Percentiles rank a stretch among this genome's conserved stretches.
phyloP scores from a whole-genome alignment of 1,140 invertebrate genomes.

The Hestina assimilis region DNA sequence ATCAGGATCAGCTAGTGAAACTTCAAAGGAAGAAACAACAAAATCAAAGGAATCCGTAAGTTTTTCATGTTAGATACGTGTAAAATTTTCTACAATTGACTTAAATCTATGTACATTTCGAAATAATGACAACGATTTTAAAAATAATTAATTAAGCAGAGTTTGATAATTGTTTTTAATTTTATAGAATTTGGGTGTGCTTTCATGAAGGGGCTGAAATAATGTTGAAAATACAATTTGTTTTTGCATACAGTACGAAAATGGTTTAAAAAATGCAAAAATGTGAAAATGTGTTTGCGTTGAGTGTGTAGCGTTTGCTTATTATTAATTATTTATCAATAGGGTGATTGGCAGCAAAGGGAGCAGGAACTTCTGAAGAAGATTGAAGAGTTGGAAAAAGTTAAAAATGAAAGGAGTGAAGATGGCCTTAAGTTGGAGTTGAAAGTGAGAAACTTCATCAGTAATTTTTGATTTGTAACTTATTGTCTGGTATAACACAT shows the following conservation, averaged over 20 bases:
- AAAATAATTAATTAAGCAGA: too few relatives aligned
- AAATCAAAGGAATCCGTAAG: background rate
- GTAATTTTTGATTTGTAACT: too few relatives aligned
- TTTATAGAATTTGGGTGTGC: too few relatives aligned
- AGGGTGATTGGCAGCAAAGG: conserved; percentile 62
- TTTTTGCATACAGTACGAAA: too few relatives aligned
- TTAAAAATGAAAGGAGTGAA: conserved; percentile 57
- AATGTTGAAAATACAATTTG: too few relatives aligned
- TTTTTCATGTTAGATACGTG: background rate
- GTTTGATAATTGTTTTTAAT: too few relatives aligned
- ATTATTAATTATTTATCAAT: conserved; percentile 10
- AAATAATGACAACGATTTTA: too few relatives aligned
- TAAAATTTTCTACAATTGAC: background rate
- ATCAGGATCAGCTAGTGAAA: background rate
- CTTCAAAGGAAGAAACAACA: background rate
- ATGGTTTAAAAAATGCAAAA: too few relatives aligned
- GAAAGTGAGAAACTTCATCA: conserved; percentile 62
- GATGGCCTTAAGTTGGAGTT: conserved; percentile 61
- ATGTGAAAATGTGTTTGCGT: too few relatives aligned
- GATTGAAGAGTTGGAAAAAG: conserved; percentile 63
- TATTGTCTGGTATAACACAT: too few relatives aligned
- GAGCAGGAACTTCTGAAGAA: conserved; percentile 65
- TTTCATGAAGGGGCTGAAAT: too few relatives aligned
- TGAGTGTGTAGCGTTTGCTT: too few relatives aligned
- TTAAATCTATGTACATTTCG: background rate